Evolutionary conservation across 1,140 invertebrate genomes (phyloP).

Genomic region (Delia radicum): DNA sequence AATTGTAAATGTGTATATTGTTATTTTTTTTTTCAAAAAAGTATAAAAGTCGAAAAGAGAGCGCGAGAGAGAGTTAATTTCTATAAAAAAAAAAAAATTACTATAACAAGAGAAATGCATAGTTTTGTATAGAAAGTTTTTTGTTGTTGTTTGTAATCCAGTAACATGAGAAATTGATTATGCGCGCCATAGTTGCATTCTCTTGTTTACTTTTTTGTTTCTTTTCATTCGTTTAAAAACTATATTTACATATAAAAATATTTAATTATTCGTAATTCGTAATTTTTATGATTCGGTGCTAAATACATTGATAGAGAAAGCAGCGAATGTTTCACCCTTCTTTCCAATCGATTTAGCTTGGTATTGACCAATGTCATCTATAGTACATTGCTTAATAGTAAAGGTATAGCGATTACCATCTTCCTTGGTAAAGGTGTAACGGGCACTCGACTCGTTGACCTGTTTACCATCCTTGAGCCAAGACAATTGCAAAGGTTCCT

Average conservation of each 20-base stretch:
- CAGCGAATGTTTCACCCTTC: conserved; percentile 76
- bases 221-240: neutral
- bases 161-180: neutral
- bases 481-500: conserved; percentile 62
- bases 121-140: neutral
- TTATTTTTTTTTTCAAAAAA: neutral
- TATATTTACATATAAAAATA: neutral
- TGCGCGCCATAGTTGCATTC: neutral
- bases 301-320: conserved; percentile 83
- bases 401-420: conserved; percentile 76
- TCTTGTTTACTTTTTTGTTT: neutral
- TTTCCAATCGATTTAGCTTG: conserved; percentile 81
- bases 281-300: conserved; percentile 10
- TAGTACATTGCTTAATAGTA: conserved; percentile 72
- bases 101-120: neutral
- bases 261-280: neutral
- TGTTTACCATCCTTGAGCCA: conserved; percentile 93
- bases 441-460: conserved; percentile 71
- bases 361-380: conserved; percentile 88
- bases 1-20: neutral
- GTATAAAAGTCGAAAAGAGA: neutral
- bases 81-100: neutral
- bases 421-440: conserved; percentile 76
- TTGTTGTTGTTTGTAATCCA: neutral
- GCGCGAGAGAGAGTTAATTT: neutral